These are phyloP conservation scores for Irena cyanogastra DNA, from an alignment of 2,113 vertebrate species.

Conservation along the genomic window DNA sequence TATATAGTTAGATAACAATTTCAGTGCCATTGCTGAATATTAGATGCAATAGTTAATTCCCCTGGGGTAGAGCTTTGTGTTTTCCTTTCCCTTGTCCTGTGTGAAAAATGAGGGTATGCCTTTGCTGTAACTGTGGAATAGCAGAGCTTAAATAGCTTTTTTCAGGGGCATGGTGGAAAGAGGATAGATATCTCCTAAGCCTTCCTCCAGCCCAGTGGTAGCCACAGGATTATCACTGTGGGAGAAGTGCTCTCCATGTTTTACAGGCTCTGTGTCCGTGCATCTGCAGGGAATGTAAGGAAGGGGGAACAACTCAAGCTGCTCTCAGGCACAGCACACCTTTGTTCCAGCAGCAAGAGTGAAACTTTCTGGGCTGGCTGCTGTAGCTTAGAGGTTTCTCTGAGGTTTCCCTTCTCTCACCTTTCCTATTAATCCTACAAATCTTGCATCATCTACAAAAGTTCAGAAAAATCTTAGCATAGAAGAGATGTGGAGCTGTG, in stretches of 20 bases:
- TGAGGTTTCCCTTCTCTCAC: not conserved
- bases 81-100: not conserved
- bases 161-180: not conserved
- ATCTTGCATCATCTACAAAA: not conserved
- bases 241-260: not conserved
- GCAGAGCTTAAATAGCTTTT: not conserved
- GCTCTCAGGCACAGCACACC: not conserved
- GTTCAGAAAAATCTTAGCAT: not conserved
- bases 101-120: not conserved
- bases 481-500: not conserved
- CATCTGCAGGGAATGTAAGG: not conserved
- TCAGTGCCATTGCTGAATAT: not conserved
- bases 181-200: not conserved
- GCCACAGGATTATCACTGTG: not conserved
- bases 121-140: not conserved
- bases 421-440: not conserved
- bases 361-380: not conserved
- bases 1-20: not conserved
- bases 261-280: not conserved
- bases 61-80: not conserved
- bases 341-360: not conserved
- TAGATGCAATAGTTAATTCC: not conserved
- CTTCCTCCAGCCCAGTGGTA: not conserved
- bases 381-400: not conserved
- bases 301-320: not conserved